phyloP scores from a whole-genome alignment of 2,113 vertebrate genomes.

The Salvator merianae region DNA sequence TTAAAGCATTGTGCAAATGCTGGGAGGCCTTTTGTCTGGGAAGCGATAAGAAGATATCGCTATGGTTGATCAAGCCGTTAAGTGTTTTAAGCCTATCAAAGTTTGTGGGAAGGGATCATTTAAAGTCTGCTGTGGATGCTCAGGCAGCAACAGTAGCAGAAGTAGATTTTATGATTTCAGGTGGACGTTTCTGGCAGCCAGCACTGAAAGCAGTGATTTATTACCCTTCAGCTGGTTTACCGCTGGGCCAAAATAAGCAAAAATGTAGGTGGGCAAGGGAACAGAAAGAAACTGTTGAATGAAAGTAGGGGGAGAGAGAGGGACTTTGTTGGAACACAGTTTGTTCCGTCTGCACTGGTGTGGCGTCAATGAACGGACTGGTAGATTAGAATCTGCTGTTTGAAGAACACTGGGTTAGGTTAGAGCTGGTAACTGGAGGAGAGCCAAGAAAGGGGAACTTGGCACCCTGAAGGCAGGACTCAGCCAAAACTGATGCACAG shows the following conservation, averaged over 20 bases:
- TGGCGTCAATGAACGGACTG: too few species aligned
- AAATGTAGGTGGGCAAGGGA: not conserved
- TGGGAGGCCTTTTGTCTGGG: not conserved
- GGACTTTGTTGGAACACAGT: not conserved
- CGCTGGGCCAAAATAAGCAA: not conserved
- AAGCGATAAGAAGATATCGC: not conserved
- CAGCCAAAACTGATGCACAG: too few species aligned
- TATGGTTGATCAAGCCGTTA: not conserved
- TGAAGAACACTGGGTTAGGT: too few species aligned
- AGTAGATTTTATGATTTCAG: constrained; percentile 4
- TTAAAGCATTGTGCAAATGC: not conserved
- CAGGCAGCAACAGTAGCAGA: not conserved
- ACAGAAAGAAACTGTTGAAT: not conserved
- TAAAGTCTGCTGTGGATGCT: not conserved
- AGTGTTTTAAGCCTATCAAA: not conserved
- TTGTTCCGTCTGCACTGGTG: not conserved
- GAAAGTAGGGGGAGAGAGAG: too few species aligned
- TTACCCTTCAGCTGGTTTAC: not conserved
- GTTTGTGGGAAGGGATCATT: not conserved
- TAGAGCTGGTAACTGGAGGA: too few species aligned
- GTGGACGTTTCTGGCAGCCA: not conserved
- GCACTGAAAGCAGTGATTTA: not conserved
- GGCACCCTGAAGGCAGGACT: too few species aligned
- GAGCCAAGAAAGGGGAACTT: too few species aligned
- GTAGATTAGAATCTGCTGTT: too few species aligned